Evolutionary conservation across 2,113 vertebrate species (phyloP), one percentile per base, ranked within the genome.

Genomic region (Sander vitreus): DNA sequence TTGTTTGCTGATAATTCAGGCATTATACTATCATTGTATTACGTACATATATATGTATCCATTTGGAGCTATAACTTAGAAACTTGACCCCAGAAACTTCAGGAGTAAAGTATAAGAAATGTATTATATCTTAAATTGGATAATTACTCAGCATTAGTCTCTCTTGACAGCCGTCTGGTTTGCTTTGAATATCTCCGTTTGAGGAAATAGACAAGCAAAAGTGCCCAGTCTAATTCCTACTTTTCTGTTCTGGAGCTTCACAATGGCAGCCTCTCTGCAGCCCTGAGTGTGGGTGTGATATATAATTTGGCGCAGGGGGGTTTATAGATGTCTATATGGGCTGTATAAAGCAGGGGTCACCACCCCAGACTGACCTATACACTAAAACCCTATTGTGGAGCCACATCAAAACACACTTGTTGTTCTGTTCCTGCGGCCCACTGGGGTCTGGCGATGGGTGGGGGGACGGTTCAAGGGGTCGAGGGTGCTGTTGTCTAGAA

Each of bases 371-470:
- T 78, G 86, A 80, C 70, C 73, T 33, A 36, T 33, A 36, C 30
- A 33, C 73, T 92, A 82, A 91, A 91, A 55, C 73, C 72, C 54
- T 60, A 88, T 92, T 94, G 92, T 94, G 71, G 66, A 54, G 84
- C 59, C 74, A 87, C 80, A 84, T 91, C 85, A 81, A 88, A 91
- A 80, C 85, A 73, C 89, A 78, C 81, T 88, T 74, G 81, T 85
- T 82, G 91, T 84, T 92, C 83, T 85, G 83, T 85, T 85, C 60
- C 19, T 62, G 64, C 55, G 1, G 68, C 13, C 68, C 27, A 1
- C 73, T 76, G 79, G 64, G 84, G 79, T 57, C 54, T 19, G 72
- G 50, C 2, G 16, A 66, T 54, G 63, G 65, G 70, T 30, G 85
- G 68, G 82, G 82, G 60, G 67, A 23, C 1, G 25, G 80, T 57